Evolutionary conservation across 2,888 invertebrate genomes (phyloP), one percentile per base, ranked within the genome.

Genomic region (Syrista parreyssii): DNA sequence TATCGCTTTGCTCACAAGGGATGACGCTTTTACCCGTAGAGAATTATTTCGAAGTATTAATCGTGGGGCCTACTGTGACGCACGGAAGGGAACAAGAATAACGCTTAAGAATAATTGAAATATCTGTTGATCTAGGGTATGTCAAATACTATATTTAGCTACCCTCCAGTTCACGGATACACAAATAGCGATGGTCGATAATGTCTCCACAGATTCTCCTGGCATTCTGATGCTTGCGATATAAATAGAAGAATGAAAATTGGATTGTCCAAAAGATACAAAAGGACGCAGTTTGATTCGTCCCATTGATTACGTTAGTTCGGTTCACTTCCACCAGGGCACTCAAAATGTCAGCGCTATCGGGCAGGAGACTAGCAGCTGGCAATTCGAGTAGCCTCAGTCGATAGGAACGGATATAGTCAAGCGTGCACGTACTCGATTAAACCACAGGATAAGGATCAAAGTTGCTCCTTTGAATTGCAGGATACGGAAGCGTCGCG

Each of bases 401-500:
- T 55, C 55, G 55, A 55, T 23, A 9, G 55, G 55, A 55, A 55
- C 6, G 9, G 23, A 55, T 9, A 55, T 55, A 55, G 23, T 2
- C 9, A 9, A 55, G 55, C 55, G 55, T 23, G 55, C 55, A 31
- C 33, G 31, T 71, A 32, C 30, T 11, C 30, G 71, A 71, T 32
- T 33, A 23, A 71, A 30, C 71, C 31, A 30, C 33, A 15, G 30
- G 71, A 71, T 71, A 71, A 71, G 9, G 11, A 71, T 71, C 71
- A 33, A 33, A 2, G 71, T 32, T 33, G 71, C 31, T 71, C 9
- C 31, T 71, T 71, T 71, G 31, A 80, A 82, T 91, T 91, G 3
- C 94, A 97, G 97, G 97, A 82, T 97, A 97, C 88, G 97, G 97
- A 69, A 96, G 96, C 88, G 95, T 97, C 79, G 95, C 96, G 4